Percentiles rank a stretch among this genome's conserved stretches.
These are phyloP conservation scores for Andrena minutula DNA, from an alignment of 2,888 invertebrate genomes.

Conservation along the genomic window DNA sequence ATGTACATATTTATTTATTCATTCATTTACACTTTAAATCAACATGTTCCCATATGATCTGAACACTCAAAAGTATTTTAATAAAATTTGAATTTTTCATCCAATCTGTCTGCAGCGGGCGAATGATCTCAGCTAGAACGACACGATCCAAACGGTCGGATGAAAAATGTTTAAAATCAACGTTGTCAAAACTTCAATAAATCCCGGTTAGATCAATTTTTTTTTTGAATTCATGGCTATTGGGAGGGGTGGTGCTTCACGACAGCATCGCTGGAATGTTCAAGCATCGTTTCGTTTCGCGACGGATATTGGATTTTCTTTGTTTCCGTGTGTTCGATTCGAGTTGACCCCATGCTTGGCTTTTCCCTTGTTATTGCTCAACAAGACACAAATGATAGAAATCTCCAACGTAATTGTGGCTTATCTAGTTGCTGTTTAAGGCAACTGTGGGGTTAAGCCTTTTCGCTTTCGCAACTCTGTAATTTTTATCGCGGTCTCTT, in stretches of 20 bases:
- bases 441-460: conserved; percentile 16
- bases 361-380: background rate
- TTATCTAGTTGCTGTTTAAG: conserved; percentile 18
- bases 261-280: conserved; percentile 21
- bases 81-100: conserved; percentile 22
- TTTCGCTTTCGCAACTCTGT: background rate
- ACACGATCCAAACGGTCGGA: background rate
- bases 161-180: conserved; percentile 31
- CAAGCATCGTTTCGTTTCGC: conserved; percentile 51
- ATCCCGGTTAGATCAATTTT: conserved; percentile 31
- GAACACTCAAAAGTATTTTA: background rate
- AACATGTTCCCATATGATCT: no score
- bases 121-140: no score
- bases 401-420: conserved; percentile 33
- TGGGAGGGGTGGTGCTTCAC: background rate
- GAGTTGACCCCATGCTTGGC: conserved; percentile 55
- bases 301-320: conserved; percentile 70
- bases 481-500: background rate
- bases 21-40: no score
- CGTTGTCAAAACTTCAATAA: conserved; percentile 47
- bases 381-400: conserved; percentile 14
- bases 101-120: background rate
- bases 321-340: conserved; percentile 62
- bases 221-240: conserved; percentile 49
- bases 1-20: no score